Evolutionary conservation across 2,797 vertebrate species (phyloP).

Genomic region (Catostomus latipinnis): DNA sequence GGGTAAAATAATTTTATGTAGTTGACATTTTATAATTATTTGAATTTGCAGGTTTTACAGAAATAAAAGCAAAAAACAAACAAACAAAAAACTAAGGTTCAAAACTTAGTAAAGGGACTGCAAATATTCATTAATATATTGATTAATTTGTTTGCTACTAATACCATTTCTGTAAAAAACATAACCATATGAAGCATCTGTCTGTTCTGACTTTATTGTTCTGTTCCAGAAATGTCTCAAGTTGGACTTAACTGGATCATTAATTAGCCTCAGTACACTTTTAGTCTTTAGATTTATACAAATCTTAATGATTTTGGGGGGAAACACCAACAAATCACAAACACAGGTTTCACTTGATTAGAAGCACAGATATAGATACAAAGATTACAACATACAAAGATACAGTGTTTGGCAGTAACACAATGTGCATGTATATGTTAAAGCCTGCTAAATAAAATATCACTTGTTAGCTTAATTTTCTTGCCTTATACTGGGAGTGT

Average conservation of each 20-base stretch:
- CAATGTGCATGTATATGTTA: neutral
- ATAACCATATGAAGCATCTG: neutral
- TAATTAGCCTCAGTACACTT: too few relatives aligned
- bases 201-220: neutral
- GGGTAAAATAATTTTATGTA: too few relatives aligned
- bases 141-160: neutral
- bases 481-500: too few relatives aligned
- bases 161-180: neutral
- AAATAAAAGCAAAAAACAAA: too few relatives aligned
- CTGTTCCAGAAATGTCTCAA: neutral
- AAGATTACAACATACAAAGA: too few relatives aligned
- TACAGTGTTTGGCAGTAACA: neutral
- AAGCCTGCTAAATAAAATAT: constrained; percentile 12
- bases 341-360: neutral
- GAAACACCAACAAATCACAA: too few relatives aligned
- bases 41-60: neutral
- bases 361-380: neutral
- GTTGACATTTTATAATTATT: too few relatives aligned
- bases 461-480: neutral
- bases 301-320: too few relatives aligned
- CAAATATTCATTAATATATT: too few relatives aligned
- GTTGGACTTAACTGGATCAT: neutral
- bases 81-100: too few relatives aligned
- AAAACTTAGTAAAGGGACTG: too few relatives aligned
- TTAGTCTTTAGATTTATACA: too few relatives aligned